Percentiles rank a stretch among this genome's conserved stretches.
Conservation (phyloP, 1,140 invertebrate species). For the Polypedilum vanderplanki region DNA sequence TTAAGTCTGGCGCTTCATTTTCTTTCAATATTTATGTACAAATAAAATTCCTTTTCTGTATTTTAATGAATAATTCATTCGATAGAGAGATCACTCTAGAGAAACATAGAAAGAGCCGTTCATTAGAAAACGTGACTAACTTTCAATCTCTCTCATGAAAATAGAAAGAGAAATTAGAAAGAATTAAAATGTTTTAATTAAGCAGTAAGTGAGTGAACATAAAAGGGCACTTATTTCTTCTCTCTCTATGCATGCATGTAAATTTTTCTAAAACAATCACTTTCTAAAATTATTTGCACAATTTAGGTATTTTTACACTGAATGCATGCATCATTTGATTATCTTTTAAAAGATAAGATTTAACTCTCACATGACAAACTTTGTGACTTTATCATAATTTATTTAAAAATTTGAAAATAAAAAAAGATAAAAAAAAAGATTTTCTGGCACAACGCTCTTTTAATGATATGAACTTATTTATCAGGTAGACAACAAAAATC, state of each 20-base stretch:
- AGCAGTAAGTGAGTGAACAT: background rate
- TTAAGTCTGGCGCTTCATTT: background rate
- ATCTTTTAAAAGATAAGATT: no score
- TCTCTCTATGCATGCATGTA: background rate
- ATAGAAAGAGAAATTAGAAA: background rate
- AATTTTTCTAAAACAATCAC: no score
- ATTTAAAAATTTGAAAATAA: no score
- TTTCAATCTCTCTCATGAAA: background rate
- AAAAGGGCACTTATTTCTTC: background rate
- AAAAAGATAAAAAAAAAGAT: no score
- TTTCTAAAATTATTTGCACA: no score
- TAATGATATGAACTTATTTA: no score
- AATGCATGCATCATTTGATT: no score
- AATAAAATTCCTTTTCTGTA: background rate
- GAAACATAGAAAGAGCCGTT: background rate
- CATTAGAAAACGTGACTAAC: constrained; percentile 4
- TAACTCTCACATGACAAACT: no score
- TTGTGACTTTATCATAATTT: no score
- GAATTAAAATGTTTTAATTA: constrained; percentile 5
- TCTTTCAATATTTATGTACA: background rate
- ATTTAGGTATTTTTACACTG: no score
- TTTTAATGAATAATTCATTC: constrained; percentile 1
- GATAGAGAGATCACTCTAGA: background rate
- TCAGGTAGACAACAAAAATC: no score
- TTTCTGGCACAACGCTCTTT: no score